Percentiles rank a stretch among this genome's conserved stretches.
Evolutionary conservation across 2,113 vertebrate species (phyloP).

Genomic region (Gavia stellata): DNA sequence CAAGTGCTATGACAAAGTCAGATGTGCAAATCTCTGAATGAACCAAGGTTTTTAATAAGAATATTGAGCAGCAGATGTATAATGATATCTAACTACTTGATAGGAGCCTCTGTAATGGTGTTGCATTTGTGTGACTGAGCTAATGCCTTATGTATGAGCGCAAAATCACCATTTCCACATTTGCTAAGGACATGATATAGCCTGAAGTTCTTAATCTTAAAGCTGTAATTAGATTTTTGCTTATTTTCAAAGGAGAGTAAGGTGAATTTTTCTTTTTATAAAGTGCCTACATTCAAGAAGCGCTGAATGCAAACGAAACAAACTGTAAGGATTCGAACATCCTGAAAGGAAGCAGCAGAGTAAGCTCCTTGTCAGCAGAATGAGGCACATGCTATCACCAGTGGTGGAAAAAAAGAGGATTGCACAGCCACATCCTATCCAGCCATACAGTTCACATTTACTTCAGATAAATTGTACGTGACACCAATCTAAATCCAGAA

Average conservation of each 20-base stretch:
- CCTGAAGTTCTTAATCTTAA: neutral
- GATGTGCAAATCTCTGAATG: neutral
- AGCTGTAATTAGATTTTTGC: neutral
- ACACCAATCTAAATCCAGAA: neutral
- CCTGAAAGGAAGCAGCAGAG: neutral
- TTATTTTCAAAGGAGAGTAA: neutral
- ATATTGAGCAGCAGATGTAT: neutral
- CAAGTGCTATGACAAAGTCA: neutral
- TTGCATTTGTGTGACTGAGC: neutral
- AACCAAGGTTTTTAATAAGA: neutral
- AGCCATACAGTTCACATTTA: neutral
- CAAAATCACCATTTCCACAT: neutral
- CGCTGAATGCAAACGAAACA: neutral
- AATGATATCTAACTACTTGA: neutral
- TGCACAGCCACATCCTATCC: neutral
- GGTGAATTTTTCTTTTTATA: neutral
- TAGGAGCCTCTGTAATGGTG: neutral
- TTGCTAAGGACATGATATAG: neutral
- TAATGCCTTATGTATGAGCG: neutral
- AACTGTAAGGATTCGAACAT: neutral
- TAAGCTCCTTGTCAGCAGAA: neutral
- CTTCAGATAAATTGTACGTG: neutral
- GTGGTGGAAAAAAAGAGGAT: neutral
- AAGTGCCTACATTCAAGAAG: neutral
- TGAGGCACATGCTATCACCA: accelerated